Evolutionary conservation across 1,140 invertebrate species (phyloP), one percentile per base, ranked within the genome.

Genomic region (Heliconius himera): DNA sequence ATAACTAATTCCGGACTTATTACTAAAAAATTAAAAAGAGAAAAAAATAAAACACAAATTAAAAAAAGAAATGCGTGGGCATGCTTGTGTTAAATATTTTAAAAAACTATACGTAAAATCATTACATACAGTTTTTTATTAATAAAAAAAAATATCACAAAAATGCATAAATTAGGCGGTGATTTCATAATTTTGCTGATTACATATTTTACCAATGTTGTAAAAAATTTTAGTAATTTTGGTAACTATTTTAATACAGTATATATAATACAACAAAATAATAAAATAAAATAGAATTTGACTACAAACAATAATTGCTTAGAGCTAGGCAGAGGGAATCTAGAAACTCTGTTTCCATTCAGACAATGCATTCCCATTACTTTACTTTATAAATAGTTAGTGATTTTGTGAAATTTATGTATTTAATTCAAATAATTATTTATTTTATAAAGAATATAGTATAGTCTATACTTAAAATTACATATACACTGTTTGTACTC

Each of bases 1-100:
- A 72, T 72, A 26, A 72, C 70, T 38, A 72, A 26, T 72, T 72
- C 70, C 70, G 70, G 70, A 72, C 70, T 72, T 38, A 72, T 72
- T 38, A 72, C 70, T 72, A 94, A 94, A 92, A 94, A 93, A 89
- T 86, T 90, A 82, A 87, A 72, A 77, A 72, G n/a, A 76, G 70
- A 76, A 51, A 74, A 76, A 73, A 60, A 72, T 71, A 22, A 73
- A 80, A 71, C 26, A 71, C n/a, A 36, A 46, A 41, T 20, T 38
- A 18, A 72, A 36, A 72, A 49, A 80, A 71, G 29, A 51, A 70
- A 26, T 13, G 22, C 22, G 54, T 66, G 60, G 8, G 22, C 60
- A 66, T 66, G 60, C 60, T 29, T 29, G 60, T 29, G 60, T 66
- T 66, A 26, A 26, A 29, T 66, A 66, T 29, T 60, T 29, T 6